Base-by-base conservation (phyloP, 1,140 invertebrate genomes). In the Drosophila jambulina region DNA sequence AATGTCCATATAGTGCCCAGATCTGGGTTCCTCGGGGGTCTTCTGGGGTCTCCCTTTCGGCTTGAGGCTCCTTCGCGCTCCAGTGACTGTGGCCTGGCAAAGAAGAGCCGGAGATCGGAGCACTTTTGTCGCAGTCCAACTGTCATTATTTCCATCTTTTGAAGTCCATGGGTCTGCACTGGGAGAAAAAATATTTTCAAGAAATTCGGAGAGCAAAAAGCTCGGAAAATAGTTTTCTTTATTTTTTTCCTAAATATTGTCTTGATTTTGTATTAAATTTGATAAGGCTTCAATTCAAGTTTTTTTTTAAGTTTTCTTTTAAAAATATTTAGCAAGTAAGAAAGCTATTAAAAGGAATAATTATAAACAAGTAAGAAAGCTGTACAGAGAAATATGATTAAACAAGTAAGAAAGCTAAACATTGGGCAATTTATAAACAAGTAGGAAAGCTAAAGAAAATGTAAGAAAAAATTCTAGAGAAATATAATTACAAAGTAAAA, bases 21-120 rank as follows among this genome's bases (percentile, higher is more conserved):
- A 54, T 54, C 51, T 54, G 29, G 29, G 48, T 13, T 48, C 46
- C 25, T 48, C 23, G 9, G 19, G 58, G 40, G 21, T 32, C 45
- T 48, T 8, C 19, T 49, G 21, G 43, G 59, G 29, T 48, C 42
- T 61, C 40, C 21, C 42, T 8, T 13, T 45, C 5, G 27, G 27
- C 38, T 15, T 6, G 15, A 17, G 63, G n/a, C 42, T 78, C 34
- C 68, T 88, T 90, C 64, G 75, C 84, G 84, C 84, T 88, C 78
- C 84, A 90, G 78, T 88, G 84, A 78, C 75, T 88, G 84, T 17
- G 45, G 79, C 86, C 60, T 63, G 67, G 68, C 72, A 72, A 40
- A 38, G 61, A 51, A 36, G 46, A 43, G 15, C 61, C 65, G 32
- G 23, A 67, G 36, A 29, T 17, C 34, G 46, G 46, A 79, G 65